phyloP scores from a whole-genome alignment of 2,797 vertebrate genomes.

The Chiroxiphia lanceolata region DNA sequence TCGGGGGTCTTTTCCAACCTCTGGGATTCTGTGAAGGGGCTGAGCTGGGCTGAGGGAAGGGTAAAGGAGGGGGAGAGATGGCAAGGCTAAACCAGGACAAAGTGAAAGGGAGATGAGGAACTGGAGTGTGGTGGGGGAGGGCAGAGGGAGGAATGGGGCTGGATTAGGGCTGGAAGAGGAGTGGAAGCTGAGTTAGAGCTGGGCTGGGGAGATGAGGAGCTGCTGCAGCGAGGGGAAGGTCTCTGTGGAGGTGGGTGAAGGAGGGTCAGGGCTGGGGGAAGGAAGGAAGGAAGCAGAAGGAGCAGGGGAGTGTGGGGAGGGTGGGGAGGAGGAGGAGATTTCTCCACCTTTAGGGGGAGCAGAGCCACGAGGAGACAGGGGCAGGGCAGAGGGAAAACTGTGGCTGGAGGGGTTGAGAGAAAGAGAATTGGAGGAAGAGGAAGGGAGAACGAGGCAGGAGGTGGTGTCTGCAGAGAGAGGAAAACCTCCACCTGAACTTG shows the following conservation, averaged over 20 bases:
- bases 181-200: background rate
- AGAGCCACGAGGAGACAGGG: background rate
- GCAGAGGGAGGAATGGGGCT: background rate
- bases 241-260: background rate
- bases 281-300: background rate
- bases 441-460: background rate
- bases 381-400: background rate
- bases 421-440: background rate
- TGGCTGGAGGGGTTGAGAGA: background rate
- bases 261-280: background rate
- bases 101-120: rapidly evolving
- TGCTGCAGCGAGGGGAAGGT: background rate
- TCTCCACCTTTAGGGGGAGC: background rate
- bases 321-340: background rate
- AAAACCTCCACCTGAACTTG: background rate
- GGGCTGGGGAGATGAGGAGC: background rate
- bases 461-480: background rate
- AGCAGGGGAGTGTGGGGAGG: background rate
- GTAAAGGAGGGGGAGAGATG: rapidly evolving
- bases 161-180: background rate
- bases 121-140: background rate
- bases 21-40: background rate
- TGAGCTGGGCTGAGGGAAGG: background rate
- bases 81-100: background rate
- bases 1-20: background rate